Evolutionary conservation across 2,113 vertebrate species (phyloP), one percentile per base, ranked within the genome.

Genomic region (Brachypodius melanocephalos): DNA sequence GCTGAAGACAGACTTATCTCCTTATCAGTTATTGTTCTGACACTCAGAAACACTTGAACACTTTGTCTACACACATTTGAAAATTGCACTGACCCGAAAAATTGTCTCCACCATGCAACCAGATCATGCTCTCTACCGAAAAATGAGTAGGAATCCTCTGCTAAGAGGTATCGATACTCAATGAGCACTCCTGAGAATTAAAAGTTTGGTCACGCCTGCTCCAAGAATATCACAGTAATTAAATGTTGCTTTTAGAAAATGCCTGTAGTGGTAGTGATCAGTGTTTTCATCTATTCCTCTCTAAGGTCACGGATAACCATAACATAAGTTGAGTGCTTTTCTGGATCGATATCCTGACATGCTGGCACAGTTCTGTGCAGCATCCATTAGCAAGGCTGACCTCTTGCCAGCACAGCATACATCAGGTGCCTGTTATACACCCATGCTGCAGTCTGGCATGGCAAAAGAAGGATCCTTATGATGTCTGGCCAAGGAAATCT

Each of bases 151-250:
- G 9, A 86, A 38, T 73, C 26, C 9, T 77, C 34, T 69, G 42
- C 0, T 1, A 86, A 51, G 42, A 49, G 28, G 17, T 26, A 21
- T 32, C 0, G 0, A 26, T 63, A 62, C 13, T 24, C 66, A 57
- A 5, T 29, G 42, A 77, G 55, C 42, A 42, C 86, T 92, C 18
- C 62, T 58, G 46, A 80, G 72, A 80, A 83, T 31, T 90, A 43
- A 49, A 12, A 81, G 63, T 71, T 90, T 54, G 46, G 59, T 86
- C 86, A 86, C 1, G 3, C 51, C 3, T 20, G 34, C 67, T 83
- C 46, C 26, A 73, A 90, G 62, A 24, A 68, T 51, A 92, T 57
- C 63, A 20, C 26, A 54, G 86, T 38, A 74, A 71, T 83, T 62
- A 90, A 77, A 61, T 26, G 4, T 80, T 18, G 49, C 45, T 76